Evolutionary conservation across 2,797 vertebrate genomes (phyloP).

Genomic region (Sphenodon punctatus): DNA sequence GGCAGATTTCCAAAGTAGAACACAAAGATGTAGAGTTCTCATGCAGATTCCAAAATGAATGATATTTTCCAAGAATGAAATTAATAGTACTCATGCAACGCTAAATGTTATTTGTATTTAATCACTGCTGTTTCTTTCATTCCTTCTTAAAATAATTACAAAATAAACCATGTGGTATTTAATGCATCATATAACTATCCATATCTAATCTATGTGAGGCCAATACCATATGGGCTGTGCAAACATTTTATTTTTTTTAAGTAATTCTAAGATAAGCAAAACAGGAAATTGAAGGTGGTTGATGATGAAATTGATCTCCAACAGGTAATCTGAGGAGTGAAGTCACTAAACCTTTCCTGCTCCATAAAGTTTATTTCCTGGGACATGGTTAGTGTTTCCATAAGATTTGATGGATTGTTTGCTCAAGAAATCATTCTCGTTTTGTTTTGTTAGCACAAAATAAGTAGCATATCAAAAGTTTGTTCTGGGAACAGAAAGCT

Average conservation of each 20-base stretch:
- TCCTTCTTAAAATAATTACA: constrained; percentile 61
- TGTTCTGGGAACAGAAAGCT: not conserved
- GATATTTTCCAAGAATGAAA: constrained; percentile 49
- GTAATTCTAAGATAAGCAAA: constrained; percentile 73
- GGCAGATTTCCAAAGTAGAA: constrained; percentile 31
- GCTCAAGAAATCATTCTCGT: not conserved
- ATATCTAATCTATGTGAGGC: constrained; percentile 64
- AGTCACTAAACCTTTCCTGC: constrained; percentile 66
- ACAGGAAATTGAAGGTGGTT: constrained; percentile 79
- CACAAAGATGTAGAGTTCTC: constrained; percentile 39
- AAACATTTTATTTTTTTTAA: constrained; percentile 50
- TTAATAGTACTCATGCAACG: not conserved
- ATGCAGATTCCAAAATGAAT: constrained; percentile 36
- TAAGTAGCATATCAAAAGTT: not conserved
- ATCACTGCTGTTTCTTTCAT: not conserved
- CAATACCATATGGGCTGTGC: constrained; percentile 63
- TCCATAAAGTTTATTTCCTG: constrained; percentile 60
- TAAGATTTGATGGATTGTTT: not conserved
- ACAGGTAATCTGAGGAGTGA: constrained; percentile 70
- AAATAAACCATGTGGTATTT: constrained; percentile 64
- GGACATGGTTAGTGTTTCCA: constrained; percentile 31
- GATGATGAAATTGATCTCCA: constrained; percentile 74
- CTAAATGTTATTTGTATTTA: not conserved
- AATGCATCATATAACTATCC: constrained; percentile 50
- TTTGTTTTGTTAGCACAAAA: not conserved